Evolutionary conservation across 2,113 vertebrate genomes (phyloP), one percentile per base, ranked within the genome.

Genomic region (Oplegnathus fasciatus): DNA sequence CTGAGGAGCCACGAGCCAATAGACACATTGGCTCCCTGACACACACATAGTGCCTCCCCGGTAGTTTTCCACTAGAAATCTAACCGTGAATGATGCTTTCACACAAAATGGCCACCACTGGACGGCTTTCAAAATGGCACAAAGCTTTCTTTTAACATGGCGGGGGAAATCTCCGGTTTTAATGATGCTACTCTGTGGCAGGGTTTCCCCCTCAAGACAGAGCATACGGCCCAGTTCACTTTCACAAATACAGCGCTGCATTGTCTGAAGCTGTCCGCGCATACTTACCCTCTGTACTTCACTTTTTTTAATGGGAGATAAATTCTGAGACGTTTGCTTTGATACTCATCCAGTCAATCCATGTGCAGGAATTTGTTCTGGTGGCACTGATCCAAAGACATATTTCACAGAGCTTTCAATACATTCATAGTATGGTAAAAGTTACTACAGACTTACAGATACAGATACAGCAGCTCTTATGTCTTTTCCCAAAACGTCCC

Each of bases 61-160:
- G 93, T 94, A 94, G 87, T 94, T 94, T 94, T 94, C 94, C 94
- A 93, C 86, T 37, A 93, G 83, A 91, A 85, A 67, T 85, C 77
- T 60, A 72, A 86, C 32, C 4, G 90, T 94, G 93, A 94, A 94
- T 92, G 93, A 93, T 92, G 92, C 91, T 92, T 94, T 94, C 89
- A 93, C 86, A 85, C 85, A 82, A 80, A 82, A 92, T 78, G 70
- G 81, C 67, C 78, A 44, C 75, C 2, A 1, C 72, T 92, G 88
- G 91, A 91, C 24, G 9, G 66, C 48, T 68, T 84, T 91, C 87
- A 89, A 60, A 73, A 73, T 1, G 28, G 66, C 84, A 94, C 93
- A 94, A 88, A 88, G 92, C 54, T 62, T 80, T 83, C 90, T 72
- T 93, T 93, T 86, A 50, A 80, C 84, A 52, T 8, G 9, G 13